Base-by-base conservation (phyloP, 2,797 vertebrate genomes). In the Pseudochromis fuscus region DNA sequence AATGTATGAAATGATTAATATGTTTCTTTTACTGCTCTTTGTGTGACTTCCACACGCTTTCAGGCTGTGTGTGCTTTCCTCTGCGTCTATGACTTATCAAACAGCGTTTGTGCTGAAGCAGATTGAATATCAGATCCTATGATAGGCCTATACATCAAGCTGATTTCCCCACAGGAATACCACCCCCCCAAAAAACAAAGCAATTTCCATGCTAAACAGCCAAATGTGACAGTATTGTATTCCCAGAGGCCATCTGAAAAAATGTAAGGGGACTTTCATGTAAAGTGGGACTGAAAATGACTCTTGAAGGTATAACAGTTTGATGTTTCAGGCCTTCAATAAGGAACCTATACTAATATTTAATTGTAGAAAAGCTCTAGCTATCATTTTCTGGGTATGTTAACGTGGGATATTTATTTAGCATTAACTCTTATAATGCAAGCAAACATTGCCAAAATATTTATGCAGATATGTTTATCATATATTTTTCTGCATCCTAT, bases 1-100 rank as follows among this genome's bases (percentile, higher is more conserved):
- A 45, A n/a, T 42, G 23, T 18, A 67, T 55, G 19, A 28, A 23
- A 60, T 28, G 52, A 64, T 49, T 35, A 8, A 57, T 64, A 10
- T 42, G 11, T 38, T 62, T 46, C 11, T 10, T 35, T 35, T 10
- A 21, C 10, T 19, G 24, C 1, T 46, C 44, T 51, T 40, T 13
- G 30, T 51, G 42, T 6, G 11, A 1, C 33, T 40, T 62, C 4
- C 37, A 6, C 7, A 0, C 27, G 28, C 46, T 42, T 62, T 53
- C 4, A 45, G 12, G 21, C 5, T 6, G 21, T n/a, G 23, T n/a
- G 2, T 37, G 28, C 45, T 50, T 45, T 35, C 37, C 30, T 5
- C 5, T 3, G 15, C 15, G 21, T 57, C 27, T 21, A 11, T 16
- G 25, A 15, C 0, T 25, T 25, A 28, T 65, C 9, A n/a, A 23